Evolutionary conservation across 1,140 invertebrate species (phyloP).

Genomic region (Brachionus manjavacas): DNA sequence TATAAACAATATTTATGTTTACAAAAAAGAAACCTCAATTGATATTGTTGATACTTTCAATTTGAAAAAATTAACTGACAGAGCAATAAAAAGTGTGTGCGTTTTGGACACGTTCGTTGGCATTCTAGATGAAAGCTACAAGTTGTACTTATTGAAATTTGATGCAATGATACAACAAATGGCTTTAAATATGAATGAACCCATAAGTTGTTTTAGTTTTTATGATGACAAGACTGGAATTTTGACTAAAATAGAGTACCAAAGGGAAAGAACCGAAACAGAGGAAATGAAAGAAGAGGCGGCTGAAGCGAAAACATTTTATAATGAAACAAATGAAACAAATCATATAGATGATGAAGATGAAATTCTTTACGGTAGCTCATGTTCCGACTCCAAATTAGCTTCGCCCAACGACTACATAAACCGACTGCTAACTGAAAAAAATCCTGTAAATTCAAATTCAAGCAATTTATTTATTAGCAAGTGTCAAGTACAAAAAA

Average conservation of each 20-base stretch:
- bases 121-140: background rate
- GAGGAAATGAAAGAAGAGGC: background rate
- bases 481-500: background rate
- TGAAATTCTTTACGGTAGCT: background rate
- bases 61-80: background rate
- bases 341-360: constrained; percentile 9
- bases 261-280: background rate
- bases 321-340: background rate
- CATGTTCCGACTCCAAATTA: background rate
- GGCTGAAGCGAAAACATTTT: background rate
- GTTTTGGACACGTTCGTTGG: background rate
- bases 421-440: background rate
- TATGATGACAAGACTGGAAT: background rate
- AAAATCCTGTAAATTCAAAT: background rate
- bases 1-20: background rate
- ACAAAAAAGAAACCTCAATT: background rate
- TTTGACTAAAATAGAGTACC: background rate
- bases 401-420: background rate
- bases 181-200: background rate
- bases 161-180: background rate
- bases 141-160: background rate
- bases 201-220: background rate
- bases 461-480: background rate
- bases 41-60: background rate
- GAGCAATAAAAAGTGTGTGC: background rate